A percentile compares a stretch with the other conserved stretches of the same genome.
Conservation (phyloP, 2,797 vertebrate genomes). For the Loriculus beryllinus region DNA sequence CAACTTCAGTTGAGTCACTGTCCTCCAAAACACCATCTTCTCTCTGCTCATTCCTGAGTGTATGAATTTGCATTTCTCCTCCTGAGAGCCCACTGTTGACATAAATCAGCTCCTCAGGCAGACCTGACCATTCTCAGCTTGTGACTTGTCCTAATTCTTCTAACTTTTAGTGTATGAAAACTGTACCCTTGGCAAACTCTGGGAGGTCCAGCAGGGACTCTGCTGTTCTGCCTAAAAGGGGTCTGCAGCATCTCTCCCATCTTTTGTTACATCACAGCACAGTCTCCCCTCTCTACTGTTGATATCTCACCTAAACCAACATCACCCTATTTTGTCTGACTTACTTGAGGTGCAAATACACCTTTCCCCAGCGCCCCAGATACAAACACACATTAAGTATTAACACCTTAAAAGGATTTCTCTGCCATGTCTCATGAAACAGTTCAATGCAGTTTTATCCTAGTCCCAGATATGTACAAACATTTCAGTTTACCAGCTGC, state of each 20-base stretch:
- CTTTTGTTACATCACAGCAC: background rate
- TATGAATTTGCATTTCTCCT: background rate
- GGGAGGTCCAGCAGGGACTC: background rate
- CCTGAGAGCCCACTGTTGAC: background rate
- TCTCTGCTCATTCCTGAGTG: background rate
- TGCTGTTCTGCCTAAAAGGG: background rate
- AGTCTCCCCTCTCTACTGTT: background rate
- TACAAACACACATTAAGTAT: background rate
- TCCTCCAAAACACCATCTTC: background rate
- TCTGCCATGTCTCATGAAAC: background rate
- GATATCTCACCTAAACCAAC: background rate
- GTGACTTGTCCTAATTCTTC: background rate
- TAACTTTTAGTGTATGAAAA: background rate
- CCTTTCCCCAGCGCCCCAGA: accelerated
- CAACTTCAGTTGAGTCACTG: background rate
- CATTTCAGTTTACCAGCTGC: background rate
- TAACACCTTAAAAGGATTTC: background rate
- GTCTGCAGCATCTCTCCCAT: background rate
- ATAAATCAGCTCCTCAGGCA: background rate
- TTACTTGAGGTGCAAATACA: background rate
- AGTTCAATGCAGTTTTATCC: background rate
- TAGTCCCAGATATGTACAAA: background rate
- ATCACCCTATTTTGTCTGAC: background rate
- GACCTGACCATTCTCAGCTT: background rate
- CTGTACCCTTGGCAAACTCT: background rate